A percentile compares a stretch with the other conserved stretches of the same genome.
Conservation (phyloP, 2,888 invertebrate species). For the Caenorhabditis parvicauda region DNA sequence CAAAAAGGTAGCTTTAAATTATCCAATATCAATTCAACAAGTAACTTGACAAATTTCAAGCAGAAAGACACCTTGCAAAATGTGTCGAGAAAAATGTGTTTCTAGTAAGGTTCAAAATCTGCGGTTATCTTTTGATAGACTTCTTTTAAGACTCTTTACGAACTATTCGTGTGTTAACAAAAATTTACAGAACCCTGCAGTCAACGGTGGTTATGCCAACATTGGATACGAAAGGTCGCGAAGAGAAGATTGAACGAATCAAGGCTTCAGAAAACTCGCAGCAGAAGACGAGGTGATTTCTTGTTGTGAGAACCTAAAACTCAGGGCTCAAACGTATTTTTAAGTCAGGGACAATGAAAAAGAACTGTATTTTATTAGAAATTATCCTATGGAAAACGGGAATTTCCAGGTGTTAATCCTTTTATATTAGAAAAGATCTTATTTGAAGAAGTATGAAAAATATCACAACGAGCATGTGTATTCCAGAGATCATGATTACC, state of each 20-base stretch:
- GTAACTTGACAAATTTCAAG: not conserved
- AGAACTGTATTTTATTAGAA: not conserved
- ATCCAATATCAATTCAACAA: not conserved
- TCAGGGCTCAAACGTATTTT: too few relatives aligned
- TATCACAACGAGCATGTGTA: not conserved
- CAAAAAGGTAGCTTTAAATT: constrained; percentile 9
- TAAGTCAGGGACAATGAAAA: not conserved
- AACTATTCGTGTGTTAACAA: not conserved
- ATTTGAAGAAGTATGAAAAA: not conserved
- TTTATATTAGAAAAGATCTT: not conserved
- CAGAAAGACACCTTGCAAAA: too few relatives aligned
- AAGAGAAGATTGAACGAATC: constrained; percentile 79
- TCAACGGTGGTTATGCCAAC: constrained; percentile 57
- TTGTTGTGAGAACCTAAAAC: not conserved
- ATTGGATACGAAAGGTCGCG: constrained; percentile 76
- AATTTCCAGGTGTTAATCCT: not conserved
- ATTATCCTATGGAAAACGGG: too few relatives aligned
- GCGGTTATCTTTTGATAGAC: not conserved
- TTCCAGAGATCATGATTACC: not conserved
- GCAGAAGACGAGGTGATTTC: constrained; percentile 41
- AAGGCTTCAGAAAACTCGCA: constrained; percentile 65
- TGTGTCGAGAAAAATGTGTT: not conserved
- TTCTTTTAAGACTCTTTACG: not conserved
- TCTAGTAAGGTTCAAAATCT: too few relatives aligned
- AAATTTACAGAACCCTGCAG: constrained; percentile 18